Evolutionary conservation across 2,888 invertebrate genomes (phyloP), one percentile per base, ranked within the genome.

Genomic region (Eueremaeus valkanovi): DNA sequence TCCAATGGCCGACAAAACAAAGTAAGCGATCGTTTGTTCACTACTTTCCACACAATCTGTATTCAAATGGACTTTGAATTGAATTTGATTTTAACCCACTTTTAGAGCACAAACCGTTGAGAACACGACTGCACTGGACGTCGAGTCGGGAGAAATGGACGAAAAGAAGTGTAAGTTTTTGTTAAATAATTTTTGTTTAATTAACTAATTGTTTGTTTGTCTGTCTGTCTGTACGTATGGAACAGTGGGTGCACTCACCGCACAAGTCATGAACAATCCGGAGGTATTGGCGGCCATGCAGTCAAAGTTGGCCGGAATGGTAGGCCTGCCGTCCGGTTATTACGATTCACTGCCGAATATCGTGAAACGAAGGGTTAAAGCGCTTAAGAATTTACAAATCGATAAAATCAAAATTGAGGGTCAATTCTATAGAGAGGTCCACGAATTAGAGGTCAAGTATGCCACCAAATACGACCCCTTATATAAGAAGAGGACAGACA

Each of bases 341-440:
- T 76, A 76, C 55, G 73, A 75, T 18, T 51, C 66, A 6, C 72
- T 91, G 78, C 92, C 92, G 45, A 88, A 89, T 70, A 85, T 88
- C 70, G 91, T 95, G 49, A 92, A 92, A 83, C 86, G 91, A 81
- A 86, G 93, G 83, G 87, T 95, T 79, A 90, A 92, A 82, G 91
- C 92, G 0, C 85, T 96, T 75, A 93, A 95, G 83, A 90, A 92
- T 79, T 84, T 95, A 1, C 95, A 96, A 84, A 86, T 92, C 81
- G 89, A 92, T 81, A 89, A 90, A 70, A 91, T 92, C 8, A 89
- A 92, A 81, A 87, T 95, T 75, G 96, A 97, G 84, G 90, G 93
- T 0, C 89, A 93, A 82, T 95, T 98, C 85, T 97, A 95, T 84
- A 89, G 90, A 81, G 94, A 95, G 82, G 92, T 99, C 55, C 96